Evolutionary conservation across 1,140 invertebrate species (phyloP).

Genomic region (Drosophila mojavensis): DNA sequence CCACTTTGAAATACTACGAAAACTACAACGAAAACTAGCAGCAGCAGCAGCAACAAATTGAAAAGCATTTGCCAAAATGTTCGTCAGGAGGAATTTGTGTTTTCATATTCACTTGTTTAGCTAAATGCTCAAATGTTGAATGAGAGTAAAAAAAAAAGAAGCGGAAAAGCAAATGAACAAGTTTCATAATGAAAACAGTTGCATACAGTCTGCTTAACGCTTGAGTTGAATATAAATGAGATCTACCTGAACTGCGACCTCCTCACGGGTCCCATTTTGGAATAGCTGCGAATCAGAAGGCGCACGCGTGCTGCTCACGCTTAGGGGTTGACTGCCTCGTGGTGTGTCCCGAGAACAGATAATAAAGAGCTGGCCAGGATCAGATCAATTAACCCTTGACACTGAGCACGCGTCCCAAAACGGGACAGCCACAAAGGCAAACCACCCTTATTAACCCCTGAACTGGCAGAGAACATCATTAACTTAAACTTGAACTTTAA

Average conservation of each 20-base stretch:
- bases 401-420: constrained; percentile 49
- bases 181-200: constrained; percentile 9
- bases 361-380: constrained; percentile 31
- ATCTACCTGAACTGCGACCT: constrained; percentile 22
- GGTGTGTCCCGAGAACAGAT: constrained; percentile 54
- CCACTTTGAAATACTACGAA: constrained; percentile 28
- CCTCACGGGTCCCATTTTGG: constrained; percentile 60
- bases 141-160: background rate
- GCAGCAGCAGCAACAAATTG: constrained; percentile 15
- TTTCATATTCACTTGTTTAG: constrained; percentile 17
- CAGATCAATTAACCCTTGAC: constrained; percentile 74
- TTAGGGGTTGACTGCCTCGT: constrained; percentile 50
- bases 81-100: constrained; percentile 16
- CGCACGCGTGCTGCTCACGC: constrained; percentile 70
- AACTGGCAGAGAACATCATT: background rate
- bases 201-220: background rate
- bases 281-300: constrained; percentile 41
- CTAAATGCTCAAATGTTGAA: constrained; percentile 30
- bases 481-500: background rate
- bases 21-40: constrained; percentile 6
- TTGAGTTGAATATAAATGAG: constrained; percentile 3
- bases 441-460: constrained; percentile 48
- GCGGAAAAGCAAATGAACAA: constrained; percentile 9
- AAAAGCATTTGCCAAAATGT: constrained; percentile 28
- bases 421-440: constrained; percentile 40